A percentile compares a stretch with the other conserved stretches of the same genome.
Conservation (phyloP, 2,888 invertebrate genomes). For the Xestia rhomboidea region DNA sequence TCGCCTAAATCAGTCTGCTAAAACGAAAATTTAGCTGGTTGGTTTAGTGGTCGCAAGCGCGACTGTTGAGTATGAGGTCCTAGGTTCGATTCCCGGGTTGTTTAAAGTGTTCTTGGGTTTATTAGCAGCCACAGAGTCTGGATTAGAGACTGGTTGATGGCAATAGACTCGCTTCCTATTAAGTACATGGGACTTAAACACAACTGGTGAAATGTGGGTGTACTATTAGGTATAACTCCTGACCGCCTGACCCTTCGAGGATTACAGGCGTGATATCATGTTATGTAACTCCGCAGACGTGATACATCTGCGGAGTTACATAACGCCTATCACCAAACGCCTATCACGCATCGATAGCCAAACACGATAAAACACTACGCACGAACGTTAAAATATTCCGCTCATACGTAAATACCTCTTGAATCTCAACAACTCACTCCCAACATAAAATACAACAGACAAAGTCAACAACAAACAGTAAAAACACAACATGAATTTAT, state of each 20-base stretch:
- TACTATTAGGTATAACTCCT: neutral
- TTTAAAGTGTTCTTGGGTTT: neutral
- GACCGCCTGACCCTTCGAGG: neutral
- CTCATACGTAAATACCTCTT: slow-evolving; percentile 9
- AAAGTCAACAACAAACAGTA: slow-evolving; percentile 8
- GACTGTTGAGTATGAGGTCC: neutral
- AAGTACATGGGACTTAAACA: neutral
- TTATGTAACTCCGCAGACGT: neutral
- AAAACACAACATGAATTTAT: slow-evolving; percentile 33
- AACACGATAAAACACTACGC: neutral
- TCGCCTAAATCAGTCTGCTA: neutral
- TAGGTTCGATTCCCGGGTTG: neutral
- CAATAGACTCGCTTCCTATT: neutral
- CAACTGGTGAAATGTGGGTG: neutral
- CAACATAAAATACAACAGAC: slow-evolving; percentile 1
- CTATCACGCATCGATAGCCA: neutral
- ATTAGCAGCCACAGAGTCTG: neutral
- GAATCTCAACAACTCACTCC: neutral
- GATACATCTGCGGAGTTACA: too few relatives aligned
- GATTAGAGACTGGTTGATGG: neutral
- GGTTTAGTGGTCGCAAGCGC: neutral
- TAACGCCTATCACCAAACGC: too few relatives aligned
- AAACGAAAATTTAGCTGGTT: neutral
- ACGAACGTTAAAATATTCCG: neutral
- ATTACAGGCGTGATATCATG: neutral